These are phyloP conservation scores for Julus scanicus DNA, from an alignment of 2,888 invertebrate species.

Conservation along the genomic window DNA sequence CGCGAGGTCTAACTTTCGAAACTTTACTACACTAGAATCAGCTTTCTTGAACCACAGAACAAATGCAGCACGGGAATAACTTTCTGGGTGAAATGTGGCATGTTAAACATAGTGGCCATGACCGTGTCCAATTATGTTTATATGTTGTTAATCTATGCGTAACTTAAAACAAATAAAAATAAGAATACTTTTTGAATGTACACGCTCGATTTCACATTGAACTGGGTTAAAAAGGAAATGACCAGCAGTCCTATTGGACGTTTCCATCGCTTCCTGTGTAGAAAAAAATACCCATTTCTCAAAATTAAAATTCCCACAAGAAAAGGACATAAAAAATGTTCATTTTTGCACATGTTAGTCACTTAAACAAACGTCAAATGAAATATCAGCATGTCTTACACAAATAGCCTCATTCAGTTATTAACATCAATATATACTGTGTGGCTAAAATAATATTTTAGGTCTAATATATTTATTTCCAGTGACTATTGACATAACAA, in stretches of 20 bases:
- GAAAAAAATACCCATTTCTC: slow-evolving; percentile 40
- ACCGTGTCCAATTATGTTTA: neutral
- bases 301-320: slow-evolving; percentile 20
- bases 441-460: too few relatives aligned
- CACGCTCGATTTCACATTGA: slow-evolving; percentile 30
- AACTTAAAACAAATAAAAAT: slow-evolving; percentile 34
- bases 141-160: slow-evolving; percentile 15
- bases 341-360: neutral
- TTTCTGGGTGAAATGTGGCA: neutral
- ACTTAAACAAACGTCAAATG: neutral
- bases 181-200: slow-evolving; percentile 22
- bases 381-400: too few relatives aligned
- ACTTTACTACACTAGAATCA: too few relatives aligned
- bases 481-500: too few relatives aligned
- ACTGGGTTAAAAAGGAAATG: slow-evolving; percentile 23
- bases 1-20: too few relatives aligned
- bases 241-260: slow-evolving; percentile 14
- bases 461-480: too few relatives aligned
- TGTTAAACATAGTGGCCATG: neutral
- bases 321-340: neutral
- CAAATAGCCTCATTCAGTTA: too few relatives aligned
- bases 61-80: neutral
- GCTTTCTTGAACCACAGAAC: too few relatives aligned
- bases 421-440: too few relatives aligned
- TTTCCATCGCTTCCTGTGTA: slow-evolving; percentile 32